Evolutionary conservation across 2,797 vertebrate species (phyloP), one percentile per base, ranked within the genome.

Genomic region (Sebastes nivosus): DNA sequence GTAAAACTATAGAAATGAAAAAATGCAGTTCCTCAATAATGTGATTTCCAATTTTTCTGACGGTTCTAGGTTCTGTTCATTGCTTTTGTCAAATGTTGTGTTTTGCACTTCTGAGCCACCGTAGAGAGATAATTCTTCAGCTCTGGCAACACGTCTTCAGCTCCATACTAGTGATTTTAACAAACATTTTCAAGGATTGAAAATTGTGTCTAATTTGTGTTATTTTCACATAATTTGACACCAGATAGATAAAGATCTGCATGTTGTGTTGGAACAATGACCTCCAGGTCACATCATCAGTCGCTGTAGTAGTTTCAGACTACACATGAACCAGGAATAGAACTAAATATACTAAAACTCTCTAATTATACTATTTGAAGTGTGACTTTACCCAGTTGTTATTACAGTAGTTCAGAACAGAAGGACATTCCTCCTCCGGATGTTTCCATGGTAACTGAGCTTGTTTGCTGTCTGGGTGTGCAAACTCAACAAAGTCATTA

Each of bases 381-480:
- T 70, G 38, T 12, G 75, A 65, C 79, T 78, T 78, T 63, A 69
- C 34, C 29, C 55, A 16, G 16, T 38, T 38, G 38, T 1, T 42
- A 42, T 42, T 42, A 42, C 38, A 42, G 38, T 75, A 74, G 72
- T 34, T 72, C 69, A 75, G 32, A 67, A 0, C 25, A 67, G 57
- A 6, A 11, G 73, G 30, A 72, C 80, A 93, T 91, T 92, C 88
- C 46, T 90, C 36, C 68, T 54, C 67, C 6, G 29, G 58, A 25
- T 10, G 84, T 89, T 79, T 78, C 88, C n/a, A 75, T 82, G 86
- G 88, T 54, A 46, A 67, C 12, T 27, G 24, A 66, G 61, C 80
- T 18, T 87, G 85, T 92, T 92, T 92, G 76, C 85, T 10, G 79
- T 81, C 76, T 57, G 79, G 55, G 50, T 75, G 85, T 85, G 88